These are phyloP conservation scores for Trochalopteron elliotii DNA, from an alignment of 2,113 vertebrate genomes.

Conservation along the genomic window DNA sequence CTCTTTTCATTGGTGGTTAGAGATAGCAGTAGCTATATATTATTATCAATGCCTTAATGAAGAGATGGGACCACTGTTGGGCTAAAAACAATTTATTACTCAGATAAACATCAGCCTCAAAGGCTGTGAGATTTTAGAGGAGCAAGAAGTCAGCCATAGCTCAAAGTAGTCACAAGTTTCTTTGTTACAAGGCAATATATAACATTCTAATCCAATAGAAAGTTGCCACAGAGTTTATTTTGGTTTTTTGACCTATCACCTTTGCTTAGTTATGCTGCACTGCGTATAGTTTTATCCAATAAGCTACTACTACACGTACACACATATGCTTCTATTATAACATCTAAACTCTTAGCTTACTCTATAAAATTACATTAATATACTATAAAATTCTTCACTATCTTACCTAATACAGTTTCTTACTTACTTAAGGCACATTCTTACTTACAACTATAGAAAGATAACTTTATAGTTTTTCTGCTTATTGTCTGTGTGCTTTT, in stretches of 20 bases:
- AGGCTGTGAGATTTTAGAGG: background rate
- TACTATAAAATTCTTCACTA: background rate
- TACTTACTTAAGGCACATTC: background rate
- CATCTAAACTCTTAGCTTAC: background rate
- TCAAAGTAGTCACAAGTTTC: background rate
- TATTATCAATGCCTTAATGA: background rate
- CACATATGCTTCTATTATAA: background rate
- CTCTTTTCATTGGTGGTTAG: background rate
- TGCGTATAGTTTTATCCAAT: background rate
- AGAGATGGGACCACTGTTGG: background rate
- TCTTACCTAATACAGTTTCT: background rate
- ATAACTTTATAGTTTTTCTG: background rate
- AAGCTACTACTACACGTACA: background rate
- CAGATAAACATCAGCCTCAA: background rate
- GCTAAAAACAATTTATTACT: background rate
- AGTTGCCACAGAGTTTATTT: background rate
- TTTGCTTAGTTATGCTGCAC: background rate
- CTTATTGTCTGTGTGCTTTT: background rate
- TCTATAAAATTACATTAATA: background rate
- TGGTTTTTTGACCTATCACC: background rate
- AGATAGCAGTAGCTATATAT: background rate
- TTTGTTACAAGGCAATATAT: background rate
- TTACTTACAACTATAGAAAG: background rate
- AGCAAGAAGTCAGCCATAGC: background rate
- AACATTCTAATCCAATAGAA: background rate